Evolutionary conservation across 2,797 vertebrate species (phyloP), one percentile per base, ranked within the genome.

Genomic region (Darevskia mixta): DNA sequence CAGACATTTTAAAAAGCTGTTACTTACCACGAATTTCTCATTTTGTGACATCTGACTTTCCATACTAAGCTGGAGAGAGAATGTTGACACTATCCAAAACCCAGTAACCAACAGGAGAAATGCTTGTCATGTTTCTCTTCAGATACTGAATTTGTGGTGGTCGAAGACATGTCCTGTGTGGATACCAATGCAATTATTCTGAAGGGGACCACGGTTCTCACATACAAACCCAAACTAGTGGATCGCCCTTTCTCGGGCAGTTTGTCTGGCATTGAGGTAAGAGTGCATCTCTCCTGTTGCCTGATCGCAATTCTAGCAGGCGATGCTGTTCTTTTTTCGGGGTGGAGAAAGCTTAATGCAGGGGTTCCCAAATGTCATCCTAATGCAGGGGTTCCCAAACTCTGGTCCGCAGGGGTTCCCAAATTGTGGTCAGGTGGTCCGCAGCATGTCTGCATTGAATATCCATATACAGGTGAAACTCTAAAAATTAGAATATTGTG

Each of bases 91-190:
- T 18, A 9, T 55, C 29, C 27, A 13, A 15, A 35, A 17, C 9
- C 43, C 9, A 23, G 35, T n/a, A 2, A 11, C 5, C 15, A 35
- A 3, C 55, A 6, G 2, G 58, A 8, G 1, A 3, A 79, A 61
- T 82, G 4, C 79, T 73, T 1, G 0, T 49, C 58, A 41, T 91
- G 10, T 94, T 86, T 91, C 20, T 90, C 71, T 90, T 49, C 92
- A 99, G 99, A 98, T 49, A 99, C 99, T 0, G 99, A 99, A 94
- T 99, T 99, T 96, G 99, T 99, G 93, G 98, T 99, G 0, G 98
- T 99, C 80, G 99, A 99, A 92, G 99, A 99, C 87, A 97, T 97
- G 27, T 98, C 98, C 43, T 98, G 97, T 96, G 95, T 97, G 0
- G 98, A 99, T 76, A 99, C 99, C 89, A 98, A 96, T 0, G 99